Percentiles rank a stretch among this genome's conserved stretches.
These are phyloP conservation scores for Charanyca ferruginea DNA, from an alignment of 2,888 invertebrate species.

Conservation along the genomic window DNA sequence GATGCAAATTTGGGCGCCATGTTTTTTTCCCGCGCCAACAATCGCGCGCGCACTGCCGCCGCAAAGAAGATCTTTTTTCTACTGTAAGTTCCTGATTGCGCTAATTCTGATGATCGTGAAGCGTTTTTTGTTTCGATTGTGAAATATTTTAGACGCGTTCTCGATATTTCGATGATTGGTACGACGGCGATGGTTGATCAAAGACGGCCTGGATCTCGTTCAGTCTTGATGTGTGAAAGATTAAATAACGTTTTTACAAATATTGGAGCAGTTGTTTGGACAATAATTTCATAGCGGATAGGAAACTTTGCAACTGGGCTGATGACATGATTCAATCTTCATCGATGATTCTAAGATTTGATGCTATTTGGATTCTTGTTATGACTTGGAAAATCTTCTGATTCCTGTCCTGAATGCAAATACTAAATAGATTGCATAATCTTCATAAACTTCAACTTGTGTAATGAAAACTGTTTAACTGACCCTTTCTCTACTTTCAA, in stretches of 20 bases:
- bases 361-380: slow-evolving; percentile 2
- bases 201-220: slow-evolving; percentile 70
- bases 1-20: slow-evolving; percentile 76
- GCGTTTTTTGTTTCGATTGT: slow-evolving; percentile 75
- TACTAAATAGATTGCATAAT: neutral
- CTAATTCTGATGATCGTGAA: slow-evolving; percentile 78
- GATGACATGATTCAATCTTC: slow-evolving; percentile 60
- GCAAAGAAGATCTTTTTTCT: slow-evolving; percentile 77
- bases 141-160: slow-evolving; percentile 66
- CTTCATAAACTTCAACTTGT: neutral
- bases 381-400: neutral
- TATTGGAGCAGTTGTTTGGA: slow-evolving; percentile 69
- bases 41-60: slow-evolving; percentile 77
- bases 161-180: slow-evolving; percentile 72
- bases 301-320: slow-evolving; percentile 60
- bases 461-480: neutral
- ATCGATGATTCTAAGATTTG: slow-evolving; percentile 40
- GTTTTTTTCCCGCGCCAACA: slow-evolving; percentile 80
- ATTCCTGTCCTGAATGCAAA: neutral
- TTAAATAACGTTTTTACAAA: slow-evolving; percentile 73
- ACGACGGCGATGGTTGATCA: slow-evolving; percentile 73
- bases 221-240: slow-evolving; percentile 68
- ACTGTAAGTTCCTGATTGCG: slow-evolving; percentile 73
- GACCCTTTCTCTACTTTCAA: slow-evolving; percentile 22
- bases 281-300: slow-evolving; percentile 56